Evolutionary conservation across 1,140 invertebrate species (phyloP).

Genomic region (Diorhabda elongata): DNA sequence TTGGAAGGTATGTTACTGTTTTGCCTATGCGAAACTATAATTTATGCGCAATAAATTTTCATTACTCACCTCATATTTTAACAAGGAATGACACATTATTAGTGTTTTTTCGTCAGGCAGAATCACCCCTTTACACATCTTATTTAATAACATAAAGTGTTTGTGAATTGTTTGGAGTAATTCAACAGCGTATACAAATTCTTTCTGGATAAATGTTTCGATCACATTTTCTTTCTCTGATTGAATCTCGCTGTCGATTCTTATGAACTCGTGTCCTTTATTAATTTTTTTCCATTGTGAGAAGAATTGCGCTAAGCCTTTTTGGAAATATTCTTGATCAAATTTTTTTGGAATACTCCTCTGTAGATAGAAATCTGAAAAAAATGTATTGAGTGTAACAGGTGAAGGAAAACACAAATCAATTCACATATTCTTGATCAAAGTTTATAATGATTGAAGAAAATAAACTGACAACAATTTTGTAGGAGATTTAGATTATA

Average conservation of each 20-base stretch:
- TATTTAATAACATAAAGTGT: slow-evolving; percentile 58
- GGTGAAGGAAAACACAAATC: slow-evolving; percentile 5
- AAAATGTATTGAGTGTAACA: slow-evolving; percentile 27
- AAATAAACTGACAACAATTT: too few relatives aligned
- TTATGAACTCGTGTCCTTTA: slow-evolving; percentile 45
- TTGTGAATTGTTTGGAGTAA: slow-evolving; percentile 55
- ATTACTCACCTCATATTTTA: slow-evolving; percentile 55
- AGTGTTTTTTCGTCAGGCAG: slow-evolving; percentile 53
- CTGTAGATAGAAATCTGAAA: slow-evolving; percentile 33
- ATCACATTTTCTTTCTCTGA: slow-evolving; percentile 49
- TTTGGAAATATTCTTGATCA: slow-evolving; percentile 52
- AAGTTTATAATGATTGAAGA: too few relatives aligned
- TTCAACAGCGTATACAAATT: slow-evolving; percentile 52
- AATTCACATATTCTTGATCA: slow-evolving; percentile 20
- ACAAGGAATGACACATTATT: slow-evolving; percentile 52
- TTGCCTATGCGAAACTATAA: too few relatives aligned
- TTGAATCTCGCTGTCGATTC: slow-evolving; percentile 43
- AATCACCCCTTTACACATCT: slow-evolving; percentile 57
- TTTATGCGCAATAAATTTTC: too few relatives aligned
- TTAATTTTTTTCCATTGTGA: slow-evolving; percentile 74
- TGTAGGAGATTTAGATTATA: too few relatives aligned
- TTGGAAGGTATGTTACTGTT: too few relatives aligned
- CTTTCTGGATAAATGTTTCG: slow-evolving; percentile 53
- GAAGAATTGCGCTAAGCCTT: slow-evolving; percentile 63
- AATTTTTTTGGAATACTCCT: slow-evolving; percentile 40